Evolutionary conservation across 2,113 vertebrate species (phyloP), one percentile per base, ranked within the genome.

Genomic region (Barnardius zonarius): DNA sequence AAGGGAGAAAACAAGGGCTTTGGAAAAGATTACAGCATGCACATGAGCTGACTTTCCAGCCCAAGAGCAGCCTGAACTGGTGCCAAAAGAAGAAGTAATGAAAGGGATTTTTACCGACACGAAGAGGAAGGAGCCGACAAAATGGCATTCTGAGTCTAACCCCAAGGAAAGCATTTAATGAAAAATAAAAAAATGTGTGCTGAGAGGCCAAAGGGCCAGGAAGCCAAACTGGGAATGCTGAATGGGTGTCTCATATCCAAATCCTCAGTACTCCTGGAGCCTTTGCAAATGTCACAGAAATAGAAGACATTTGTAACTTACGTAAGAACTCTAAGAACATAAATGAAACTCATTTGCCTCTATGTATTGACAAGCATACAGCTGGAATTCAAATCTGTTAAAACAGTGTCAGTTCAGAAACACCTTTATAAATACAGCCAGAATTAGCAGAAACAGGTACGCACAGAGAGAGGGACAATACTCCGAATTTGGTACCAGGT

Each of bases 41-140:
- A 84, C 81, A 91, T 91, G 83, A 95, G 92, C 59, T 72, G 61
- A 61, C 22, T 95, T 95, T 92, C 73, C 69, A 90, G 52, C 83
- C 72, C 0, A 3, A 81, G 27, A 90, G 66, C 61, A 90, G 31
- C 57, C 17, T 81, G 90, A 72, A 51, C 24, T 64, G 27, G 13
- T 85, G 96, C 91, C 94, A 97, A 80, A 91, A 70, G 78, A 90
- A 95, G 73, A 92, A 92, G 52, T 64, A 92, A 84, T 55, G 69
- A 86, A 95, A 88, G 44, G 31, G 80, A 84, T 92, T 90, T 95
- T 43, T 70, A 76, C 33, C 1, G 13, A 79, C 64, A 89, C 61
- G 89, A 92, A 96, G 59, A 94, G 72, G 80, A 96, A 93, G 61
- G 52, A 94, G 79, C 39, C 1, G 1, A 74, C 64, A 86, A 95